Conservation (phyloP, 2,888 invertebrate species). For the Pyrocoelia pectoralis region DNA sequence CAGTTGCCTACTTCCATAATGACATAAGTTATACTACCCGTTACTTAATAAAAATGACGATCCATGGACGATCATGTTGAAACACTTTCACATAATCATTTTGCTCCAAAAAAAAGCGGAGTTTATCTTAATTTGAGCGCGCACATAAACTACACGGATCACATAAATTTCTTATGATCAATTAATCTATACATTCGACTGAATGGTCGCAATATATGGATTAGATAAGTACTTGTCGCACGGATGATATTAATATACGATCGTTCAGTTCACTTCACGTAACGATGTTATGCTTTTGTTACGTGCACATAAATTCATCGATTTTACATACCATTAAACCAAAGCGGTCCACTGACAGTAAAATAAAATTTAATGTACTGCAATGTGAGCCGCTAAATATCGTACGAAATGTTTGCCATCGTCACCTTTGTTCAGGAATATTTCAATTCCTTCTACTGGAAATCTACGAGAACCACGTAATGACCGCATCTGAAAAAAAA, state of each 20-base stretch:
- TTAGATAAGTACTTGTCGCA: slow-evolving; percentile 25
- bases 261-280: slow-evolving; percentile 34
- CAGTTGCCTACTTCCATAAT: slow-evolving; percentile 4
- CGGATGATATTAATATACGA: slow-evolving; percentile 25
- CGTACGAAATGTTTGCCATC: slow-evolving; percentile 39
- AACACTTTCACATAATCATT: neutral
- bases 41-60: neutral
- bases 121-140: neutral
- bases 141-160: neutral
- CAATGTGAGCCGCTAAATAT: slow-evolving; percentile 47
- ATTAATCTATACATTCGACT: neutral
- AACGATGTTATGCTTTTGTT: slow-evolving; percentile 45
- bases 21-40: neutral
- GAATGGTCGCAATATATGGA: slow-evolving; percentile 15
- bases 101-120: neutral
- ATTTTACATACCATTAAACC: slow-evolving; percentile 51
- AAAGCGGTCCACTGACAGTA: slow-evolving; percentile 50
- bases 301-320: slow-evolving; percentile 49
- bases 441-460: slow-evolving; percentile 16
- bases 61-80: neutral
- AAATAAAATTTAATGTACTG: slow-evolving; percentile 53
- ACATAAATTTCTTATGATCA: neutral
- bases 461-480: neutral
- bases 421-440: slow-evolving; percentile 24
- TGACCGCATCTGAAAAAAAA: neutral